Conservation (phyloP, 2,888 invertebrate genomes). For the Leptogaster cylindrica region DNA sequence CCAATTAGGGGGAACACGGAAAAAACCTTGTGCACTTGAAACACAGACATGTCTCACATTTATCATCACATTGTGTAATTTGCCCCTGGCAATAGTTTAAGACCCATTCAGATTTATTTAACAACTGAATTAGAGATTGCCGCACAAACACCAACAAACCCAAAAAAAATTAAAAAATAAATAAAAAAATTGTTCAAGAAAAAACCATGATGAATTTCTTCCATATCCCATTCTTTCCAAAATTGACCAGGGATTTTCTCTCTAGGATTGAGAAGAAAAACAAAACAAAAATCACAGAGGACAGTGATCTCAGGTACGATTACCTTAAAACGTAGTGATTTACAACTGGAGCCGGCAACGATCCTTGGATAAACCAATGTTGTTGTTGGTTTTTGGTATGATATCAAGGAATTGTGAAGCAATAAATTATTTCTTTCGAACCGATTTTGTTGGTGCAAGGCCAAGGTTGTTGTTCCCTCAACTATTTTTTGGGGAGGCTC, state of each 20-base stretch:
- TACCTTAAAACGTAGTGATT: too few relatives aligned
- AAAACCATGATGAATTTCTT: not conserved
- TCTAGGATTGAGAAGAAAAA: too few relatives aligned
- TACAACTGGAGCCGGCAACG: too few relatives aligned
- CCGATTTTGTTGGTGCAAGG: too few relatives aligned
- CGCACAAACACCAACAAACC: not conserved
- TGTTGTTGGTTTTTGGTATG: too few relatives aligned
- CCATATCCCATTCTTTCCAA: not conserved
- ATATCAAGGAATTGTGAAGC: too few relatives aligned
- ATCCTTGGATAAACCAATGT: too few relatives aligned
- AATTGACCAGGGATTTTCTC: constrained; percentile 38
- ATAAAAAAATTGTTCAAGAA: too few relatives aligned
- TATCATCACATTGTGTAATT: constrained; percentile 19
- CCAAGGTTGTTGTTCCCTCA: too few relatives aligned
- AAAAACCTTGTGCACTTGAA: constrained; percentile 36
- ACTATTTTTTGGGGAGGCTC: too few relatives aligned
- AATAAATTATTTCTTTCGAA: constrained; percentile 5
- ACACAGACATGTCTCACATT: constrained; percentile 24
- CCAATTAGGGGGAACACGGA: constrained; percentile 35
- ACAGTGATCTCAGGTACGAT: too few relatives aligned
- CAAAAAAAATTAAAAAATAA: not conserved
- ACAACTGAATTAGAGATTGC: not conserved
- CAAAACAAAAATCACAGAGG: too few relatives aligned
- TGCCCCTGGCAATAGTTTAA: not conserved
- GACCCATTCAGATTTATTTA: constrained; percentile 16